These are phyloP conservation scores for Oncorhynchus tshawytscha DNA, from an alignment of 2,113 vertebrate genomes.

Conservation along the genomic window DNA sequence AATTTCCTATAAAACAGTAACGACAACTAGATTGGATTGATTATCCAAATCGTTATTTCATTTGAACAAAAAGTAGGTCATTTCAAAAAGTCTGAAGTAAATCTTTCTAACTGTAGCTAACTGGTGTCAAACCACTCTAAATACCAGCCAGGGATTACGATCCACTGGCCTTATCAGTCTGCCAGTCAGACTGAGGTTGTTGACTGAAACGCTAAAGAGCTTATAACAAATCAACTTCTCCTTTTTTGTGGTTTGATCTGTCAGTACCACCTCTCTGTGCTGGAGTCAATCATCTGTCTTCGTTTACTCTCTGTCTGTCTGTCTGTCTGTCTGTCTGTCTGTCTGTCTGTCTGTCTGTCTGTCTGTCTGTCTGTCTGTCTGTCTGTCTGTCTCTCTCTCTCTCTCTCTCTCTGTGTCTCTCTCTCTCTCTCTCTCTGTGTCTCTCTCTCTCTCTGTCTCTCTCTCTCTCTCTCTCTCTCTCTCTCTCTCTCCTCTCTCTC, in stretches of 20 bases:
- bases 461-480: too few relatives aligned
- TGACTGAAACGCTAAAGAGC: not conserved
- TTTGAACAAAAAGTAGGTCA: not conserved
- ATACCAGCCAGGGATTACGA: not conserved
- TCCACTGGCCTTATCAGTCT: not conserved
- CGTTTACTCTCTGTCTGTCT: not conserved
- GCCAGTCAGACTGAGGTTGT: not conserved
- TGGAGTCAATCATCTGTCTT: not conserved
- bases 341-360: too few relatives aligned
- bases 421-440: too few relatives aligned
- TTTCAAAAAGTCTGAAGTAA: not conserved
- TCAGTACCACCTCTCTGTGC: not conserved
- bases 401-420: too few relatives aligned
- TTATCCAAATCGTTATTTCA: not conserved
- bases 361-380: too few relatives aligned
- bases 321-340: too few relatives aligned
- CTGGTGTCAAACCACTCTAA: not conserved
- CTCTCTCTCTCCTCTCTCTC: accelerated
- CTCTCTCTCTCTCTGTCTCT: too few relatives aligned
- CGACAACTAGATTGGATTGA: not conserved
- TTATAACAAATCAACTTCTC: not conserved
- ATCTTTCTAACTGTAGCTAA: not conserved
- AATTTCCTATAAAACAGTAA: not conserved
- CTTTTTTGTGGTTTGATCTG: not conserved
- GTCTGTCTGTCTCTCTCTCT: too few relatives aligned